Conservation (phyloP, 1,140 invertebrate genomes). For the Amyelois transitella region DNA sequence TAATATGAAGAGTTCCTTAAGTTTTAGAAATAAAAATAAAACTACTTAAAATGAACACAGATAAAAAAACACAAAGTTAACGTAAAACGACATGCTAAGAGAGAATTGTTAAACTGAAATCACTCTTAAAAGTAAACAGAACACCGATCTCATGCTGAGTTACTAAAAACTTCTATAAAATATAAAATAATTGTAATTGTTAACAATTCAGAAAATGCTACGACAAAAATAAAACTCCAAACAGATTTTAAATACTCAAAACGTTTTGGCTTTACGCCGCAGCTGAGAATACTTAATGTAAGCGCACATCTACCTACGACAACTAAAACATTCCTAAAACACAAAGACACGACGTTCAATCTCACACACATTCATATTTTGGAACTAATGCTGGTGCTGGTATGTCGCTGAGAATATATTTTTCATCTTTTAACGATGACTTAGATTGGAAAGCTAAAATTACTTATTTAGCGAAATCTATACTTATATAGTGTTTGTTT, state of each 20-base stretch:
- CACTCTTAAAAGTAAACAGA: conserved; percentile 13
- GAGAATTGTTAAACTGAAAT: conserved; percentile 24
- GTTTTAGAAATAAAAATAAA: not conserved
- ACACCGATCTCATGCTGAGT: conserved; percentile 24
- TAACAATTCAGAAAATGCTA: not conserved
- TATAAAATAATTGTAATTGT: not conserved
- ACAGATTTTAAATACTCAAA: not conserved
- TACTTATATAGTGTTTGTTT: no score
- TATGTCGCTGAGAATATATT: not conserved
- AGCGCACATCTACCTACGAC: conserved; percentile 7
- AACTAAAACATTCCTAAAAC: conserved; percentile 7
- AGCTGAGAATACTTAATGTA: not conserved
- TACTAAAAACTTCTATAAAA: conserved; percentile 7
- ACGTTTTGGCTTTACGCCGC: not conserved
- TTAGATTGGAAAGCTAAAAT: no score
- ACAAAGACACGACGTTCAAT: conserved; percentile 3
- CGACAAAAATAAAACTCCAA: not conserved
- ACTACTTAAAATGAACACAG: conserved; percentile 20
- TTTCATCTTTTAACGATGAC: no score
- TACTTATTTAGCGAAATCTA: no score
- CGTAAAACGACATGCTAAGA: conserved; percentile 22
- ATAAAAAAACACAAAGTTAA: conserved; percentile 15
- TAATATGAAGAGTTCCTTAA: not conserved
- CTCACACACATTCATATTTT: not conserved
- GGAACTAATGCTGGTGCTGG: conserved; percentile 6